Conservation (phyloP, 2,888 invertebrate species). For the Erebia palarica region DNA sequence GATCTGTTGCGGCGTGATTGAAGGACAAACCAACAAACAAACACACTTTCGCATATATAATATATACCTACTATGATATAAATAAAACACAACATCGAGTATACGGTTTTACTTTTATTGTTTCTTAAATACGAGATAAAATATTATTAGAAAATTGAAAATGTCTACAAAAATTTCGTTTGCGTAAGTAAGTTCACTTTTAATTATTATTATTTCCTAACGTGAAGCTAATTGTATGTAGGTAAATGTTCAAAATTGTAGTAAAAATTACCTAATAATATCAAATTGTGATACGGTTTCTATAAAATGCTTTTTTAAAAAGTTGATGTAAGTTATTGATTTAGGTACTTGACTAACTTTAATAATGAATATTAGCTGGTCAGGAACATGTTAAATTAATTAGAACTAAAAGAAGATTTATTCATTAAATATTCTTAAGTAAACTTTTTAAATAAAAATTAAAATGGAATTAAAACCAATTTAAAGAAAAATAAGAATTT, state of each 20-base stretch:
- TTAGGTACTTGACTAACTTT: too few relatives aligned
- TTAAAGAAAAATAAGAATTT: too few relatives aligned
- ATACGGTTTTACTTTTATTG: conserved; percentile 36
- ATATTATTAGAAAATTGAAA: conserved; percentile 38
- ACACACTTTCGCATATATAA: too few relatives aligned
- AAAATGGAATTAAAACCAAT: too few relatives aligned
- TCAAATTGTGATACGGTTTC: conserved; percentile 7
- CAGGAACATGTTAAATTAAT: too few relatives aligned
- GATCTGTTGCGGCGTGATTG: too few relatives aligned
- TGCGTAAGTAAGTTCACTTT: background rate
- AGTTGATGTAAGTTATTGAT: background rate
- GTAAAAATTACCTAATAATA: background rate
- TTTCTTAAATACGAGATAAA: conserved; percentile 33
- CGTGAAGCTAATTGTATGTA: conserved; percentile 6
- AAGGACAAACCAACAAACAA: too few relatives aligned
- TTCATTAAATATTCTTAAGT: too few relatives aligned
- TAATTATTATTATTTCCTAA: conserved; percentile 13
- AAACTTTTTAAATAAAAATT: too few relatives aligned
- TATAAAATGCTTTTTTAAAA: background rate
- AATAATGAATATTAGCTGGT: too few relatives aligned
- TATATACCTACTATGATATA: conserved; percentile 7
- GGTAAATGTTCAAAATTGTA: conserved; percentile 6
- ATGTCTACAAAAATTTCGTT: conserved; percentile 36
- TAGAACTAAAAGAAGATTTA: too few relatives aligned
- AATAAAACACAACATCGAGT: conserved; percentile 37